A percentile compares a stretch with the other conserved stretches of the same genome.
Conservation (phyloP, 2,888 invertebrate species). For the Zhuqinia jingwanae region DNA sequence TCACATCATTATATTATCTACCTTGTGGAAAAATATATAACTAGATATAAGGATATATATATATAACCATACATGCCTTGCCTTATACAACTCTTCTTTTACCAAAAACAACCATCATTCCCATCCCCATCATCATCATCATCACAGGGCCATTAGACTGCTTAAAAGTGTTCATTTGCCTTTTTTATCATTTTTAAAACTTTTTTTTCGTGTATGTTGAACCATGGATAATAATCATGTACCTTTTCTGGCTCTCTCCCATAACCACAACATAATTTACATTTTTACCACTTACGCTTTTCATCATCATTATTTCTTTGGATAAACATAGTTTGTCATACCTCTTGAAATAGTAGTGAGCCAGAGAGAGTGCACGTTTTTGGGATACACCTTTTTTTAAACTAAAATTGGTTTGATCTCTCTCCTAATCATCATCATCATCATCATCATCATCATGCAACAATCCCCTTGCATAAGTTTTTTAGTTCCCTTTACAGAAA, state of each 20-base stretch:
- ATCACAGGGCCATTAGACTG: not conserved
- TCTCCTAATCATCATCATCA: constrained; percentile 16
- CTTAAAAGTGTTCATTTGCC: constrained; percentile 3
- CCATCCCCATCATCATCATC: not conserved
- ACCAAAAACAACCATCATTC: not conserved
- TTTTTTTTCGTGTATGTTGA: not conserved
- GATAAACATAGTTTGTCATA: constrained; percentile 11
- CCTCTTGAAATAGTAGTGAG: constrained; percentile 29
- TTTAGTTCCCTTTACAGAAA: not conserved
- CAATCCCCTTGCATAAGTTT: not conserved
- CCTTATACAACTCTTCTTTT: not conserved
- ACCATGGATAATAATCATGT: not conserved
- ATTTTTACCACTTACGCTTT: constrained; percentile 2
- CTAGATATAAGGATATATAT: too few relatives aligned
- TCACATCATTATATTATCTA: constrained; percentile 26
- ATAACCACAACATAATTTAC: constrained; percentile 23
- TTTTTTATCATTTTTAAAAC: constrained; percentile 15
- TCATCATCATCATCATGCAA: constrained; percentile 17
- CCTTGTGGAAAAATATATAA: not conserved
- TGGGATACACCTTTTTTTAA: constrained; percentile 5
- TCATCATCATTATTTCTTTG: constrained; percentile 34
- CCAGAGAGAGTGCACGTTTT: not conserved
- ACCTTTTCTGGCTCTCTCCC: not conserved
- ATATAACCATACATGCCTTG: not conserved
- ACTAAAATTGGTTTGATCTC: constrained; percentile 35